Percentiles rank a stretch among this genome's conserved stretches.
Conservation (phyloP, 2,797 vertebrate species). For the Neostethus bicornis region DNA sequence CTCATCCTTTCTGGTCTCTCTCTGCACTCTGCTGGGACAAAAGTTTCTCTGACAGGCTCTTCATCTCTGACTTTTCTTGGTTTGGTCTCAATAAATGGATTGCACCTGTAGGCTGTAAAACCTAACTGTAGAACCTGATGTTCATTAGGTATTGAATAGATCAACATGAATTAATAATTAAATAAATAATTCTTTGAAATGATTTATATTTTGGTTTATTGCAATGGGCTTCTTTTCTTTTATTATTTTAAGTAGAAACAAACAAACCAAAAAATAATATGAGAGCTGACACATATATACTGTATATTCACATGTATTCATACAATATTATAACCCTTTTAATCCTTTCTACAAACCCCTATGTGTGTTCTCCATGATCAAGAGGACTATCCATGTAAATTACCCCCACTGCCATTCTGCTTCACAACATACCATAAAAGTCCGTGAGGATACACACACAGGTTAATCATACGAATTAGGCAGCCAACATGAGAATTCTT, state of each 20-base stretch:
- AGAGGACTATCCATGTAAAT: slow-evolving; percentile 38
- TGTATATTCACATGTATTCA: slow-evolving; percentile 74
- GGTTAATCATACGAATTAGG: slow-evolving; percentile 83
- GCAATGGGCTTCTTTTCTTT: slow-evolving; percentile 50
- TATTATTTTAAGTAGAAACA: slow-evolving; percentile 49
- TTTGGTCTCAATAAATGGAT: slow-evolving; percentile 17
- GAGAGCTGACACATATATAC: slow-evolving; percentile 56
- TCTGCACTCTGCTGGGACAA: slow-evolving; percentile 45
- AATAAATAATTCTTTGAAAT: neutral
- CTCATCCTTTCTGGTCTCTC: slow-evolving; percentile 46
- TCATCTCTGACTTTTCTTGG: slow-evolving; percentile 40
- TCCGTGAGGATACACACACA: slow-evolving; percentile 71
- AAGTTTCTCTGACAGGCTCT: slow-evolving; percentile 51
- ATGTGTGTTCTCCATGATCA: neutral
- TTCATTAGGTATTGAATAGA: slow-evolving; percentile 18
- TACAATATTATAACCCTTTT: slow-evolving; percentile 15
- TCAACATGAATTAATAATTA: slow-evolving; percentile 25
- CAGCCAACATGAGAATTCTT: slow-evolving; percentile 75
- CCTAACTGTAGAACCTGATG: neutral
- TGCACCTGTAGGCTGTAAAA: neutral
- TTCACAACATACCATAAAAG: slow-evolving; percentile 78
- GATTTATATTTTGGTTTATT: too few species aligned
- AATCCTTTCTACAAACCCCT: slow-evolving; percentile 14
- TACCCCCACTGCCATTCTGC: slow-evolving; percentile 70
- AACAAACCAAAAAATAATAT: slow-evolving; percentile 49